Conservation (phyloP, 2,113 vertebrate genomes). For the Puntigrus tetrazona region DNA sequence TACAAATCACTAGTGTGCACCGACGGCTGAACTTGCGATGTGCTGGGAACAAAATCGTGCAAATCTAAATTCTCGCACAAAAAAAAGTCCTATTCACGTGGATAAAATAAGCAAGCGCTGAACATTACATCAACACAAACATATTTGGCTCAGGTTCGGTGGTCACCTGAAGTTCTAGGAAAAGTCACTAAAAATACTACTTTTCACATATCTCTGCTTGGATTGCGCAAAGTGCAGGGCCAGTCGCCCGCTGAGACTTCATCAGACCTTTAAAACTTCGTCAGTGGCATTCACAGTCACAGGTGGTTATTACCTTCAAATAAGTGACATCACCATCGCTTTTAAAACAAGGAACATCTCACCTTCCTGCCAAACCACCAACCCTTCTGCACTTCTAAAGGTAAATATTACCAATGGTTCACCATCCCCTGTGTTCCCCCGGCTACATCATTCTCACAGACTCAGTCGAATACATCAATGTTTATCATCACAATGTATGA, state of each 20-base stretch:
- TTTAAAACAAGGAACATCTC: constrained; percentile 46
- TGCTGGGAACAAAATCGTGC: background rate
- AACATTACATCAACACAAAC: constrained; percentile 34
- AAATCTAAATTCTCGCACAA: background rate
- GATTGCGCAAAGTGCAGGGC: constrained; percentile 30
- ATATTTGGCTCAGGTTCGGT: constrained; percentile 37
- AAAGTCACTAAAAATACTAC: constrained; percentile 46
- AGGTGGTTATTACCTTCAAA: constrained; percentile 43
- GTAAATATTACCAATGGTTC: constrained; percentile 56
- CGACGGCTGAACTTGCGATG: background rate
- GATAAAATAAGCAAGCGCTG: background rate
- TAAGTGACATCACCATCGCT: constrained; percentile 36
- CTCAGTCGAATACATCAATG: background rate
- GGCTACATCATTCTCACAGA: constrained; percentile 45
- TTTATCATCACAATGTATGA: background rate
- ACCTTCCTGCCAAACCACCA: constrained; percentile 37
- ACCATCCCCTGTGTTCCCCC: constrained; percentile 29
- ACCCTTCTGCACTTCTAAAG: constrained; percentile 48
- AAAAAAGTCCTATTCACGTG: background rate
- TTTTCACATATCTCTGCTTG: constrained; percentile 30
- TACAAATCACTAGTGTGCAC: background rate
- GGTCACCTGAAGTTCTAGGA: constrained; percentile 5
- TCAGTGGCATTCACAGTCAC: constrained; percentile 50
- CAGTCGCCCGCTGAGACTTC: constrained; percentile 45
- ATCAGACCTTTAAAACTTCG: constrained; percentile 44